A percentile compares a stretch with the other conserved stretches of the same genome.
Conservation (phyloP, 1,140 invertebrate species). For the Latrodectus geometricus region DNA sequence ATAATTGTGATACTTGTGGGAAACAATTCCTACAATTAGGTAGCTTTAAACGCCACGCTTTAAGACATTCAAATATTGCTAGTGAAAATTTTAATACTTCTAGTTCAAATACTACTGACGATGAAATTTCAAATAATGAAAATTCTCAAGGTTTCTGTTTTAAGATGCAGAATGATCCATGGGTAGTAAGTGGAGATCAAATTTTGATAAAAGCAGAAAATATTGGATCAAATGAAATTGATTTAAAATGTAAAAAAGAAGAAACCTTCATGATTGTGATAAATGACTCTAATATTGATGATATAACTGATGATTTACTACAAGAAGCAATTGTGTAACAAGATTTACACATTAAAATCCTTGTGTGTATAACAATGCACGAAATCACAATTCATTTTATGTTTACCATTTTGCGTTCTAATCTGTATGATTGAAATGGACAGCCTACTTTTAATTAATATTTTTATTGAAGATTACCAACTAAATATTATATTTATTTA, state of each 20-base stretch:
- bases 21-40: conserved; percentile 78
- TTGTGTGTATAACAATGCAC: too few species aligned
- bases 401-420: too few species aligned
- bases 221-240: not conserved
- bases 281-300: conserved; percentile 28
- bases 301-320: conserved; percentile 32
- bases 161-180: not conserved
- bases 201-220: conserved; percentile 38
- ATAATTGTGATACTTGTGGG: conserved; percentile 83
- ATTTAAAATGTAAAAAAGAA: conserved; percentile 33
- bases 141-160: conserved; percentile 10
- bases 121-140: conserved; percentile 5
- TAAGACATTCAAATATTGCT: conserved; percentile 3
- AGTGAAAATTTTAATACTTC: conserved; percentile 9
- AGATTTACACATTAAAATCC: not conserved
- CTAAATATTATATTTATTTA: too few species aligned
- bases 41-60: conserved; percentile 47
- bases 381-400: too few species aligned
- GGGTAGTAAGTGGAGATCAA: conserved; percentile 46
- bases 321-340: not conserved
- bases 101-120: conserved; percentile 5
- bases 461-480: too few species aligned
- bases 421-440: too few species aligned
- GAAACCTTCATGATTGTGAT: conserved; percentile 58
- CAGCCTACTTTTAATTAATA: too few species aligned